Conservation (phyloP, 1,140 invertebrate genomes). For the Macrosteles quadrilineatus region DNA sequence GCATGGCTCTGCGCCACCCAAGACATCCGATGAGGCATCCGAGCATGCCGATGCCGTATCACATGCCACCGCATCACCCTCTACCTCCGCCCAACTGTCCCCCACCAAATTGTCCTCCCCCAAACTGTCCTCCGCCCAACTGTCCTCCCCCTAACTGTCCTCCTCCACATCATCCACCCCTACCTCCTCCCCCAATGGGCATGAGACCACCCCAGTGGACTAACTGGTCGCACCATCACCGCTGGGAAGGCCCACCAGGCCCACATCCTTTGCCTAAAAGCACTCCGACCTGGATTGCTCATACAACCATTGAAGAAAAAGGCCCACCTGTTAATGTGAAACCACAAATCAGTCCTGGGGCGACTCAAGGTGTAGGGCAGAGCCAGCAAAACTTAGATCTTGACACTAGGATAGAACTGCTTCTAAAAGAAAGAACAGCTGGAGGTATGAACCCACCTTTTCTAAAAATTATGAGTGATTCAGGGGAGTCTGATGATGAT, state of each 20-base stretch:
- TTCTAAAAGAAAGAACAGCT: conserved; percentile 76
- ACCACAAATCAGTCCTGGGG: no score
- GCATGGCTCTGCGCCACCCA: conserved; percentile 16
- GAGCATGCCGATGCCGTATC: conserved; percentile 26
- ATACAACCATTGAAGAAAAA: neutral
- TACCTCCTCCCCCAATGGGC: neutral
- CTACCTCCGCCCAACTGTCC: conserved; percentile 28
- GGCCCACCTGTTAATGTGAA: neutral
- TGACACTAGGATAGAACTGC: conserved; percentile 81
- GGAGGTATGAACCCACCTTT: conserved; percentile 78
- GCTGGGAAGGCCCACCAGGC: conserved; percentile 29
- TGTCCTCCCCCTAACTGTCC: conserved; percentile 26
- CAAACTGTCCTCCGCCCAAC: neutral
- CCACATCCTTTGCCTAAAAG: conserved; percentile 8
- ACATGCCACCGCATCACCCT: conserved; percentile 25
- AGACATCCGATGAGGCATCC: neutral
- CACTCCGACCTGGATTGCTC: conserved; percentile 17
- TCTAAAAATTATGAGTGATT: conserved; percentile 61
- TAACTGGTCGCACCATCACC: neutral
- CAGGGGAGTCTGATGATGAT: conserved; percentile 67
- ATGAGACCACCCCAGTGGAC: neutral
- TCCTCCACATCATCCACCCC: conserved; percentile 10
- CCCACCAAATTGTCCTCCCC: conserved; percentile 1
- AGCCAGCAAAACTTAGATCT: conserved; percentile 61
- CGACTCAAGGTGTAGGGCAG: conserved; percentile 41